A percentile compares a stretch with the other conserved stretches of the same genome.
phyloP scores from a whole-genome alignment of 1,140 invertebrate species.

The Ylistrum balloti region DNA sequence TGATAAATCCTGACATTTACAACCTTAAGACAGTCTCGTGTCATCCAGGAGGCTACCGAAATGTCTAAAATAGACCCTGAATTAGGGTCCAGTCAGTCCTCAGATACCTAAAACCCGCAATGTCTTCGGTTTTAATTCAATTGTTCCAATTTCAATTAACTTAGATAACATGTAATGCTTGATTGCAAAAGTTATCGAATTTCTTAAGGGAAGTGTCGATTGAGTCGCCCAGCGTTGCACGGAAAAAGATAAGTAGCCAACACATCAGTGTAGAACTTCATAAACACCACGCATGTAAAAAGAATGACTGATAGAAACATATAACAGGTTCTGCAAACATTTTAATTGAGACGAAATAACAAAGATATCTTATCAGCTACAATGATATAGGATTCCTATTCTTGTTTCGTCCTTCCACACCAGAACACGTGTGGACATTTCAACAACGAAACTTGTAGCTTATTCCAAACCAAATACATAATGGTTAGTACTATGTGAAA shows the following conservation, averaged over 20 bases:
- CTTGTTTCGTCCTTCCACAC: background rate
- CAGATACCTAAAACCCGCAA: background rate
- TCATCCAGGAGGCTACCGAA: background rate
- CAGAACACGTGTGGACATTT: background rate
- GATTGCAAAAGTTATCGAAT: constrained; percentile 39
- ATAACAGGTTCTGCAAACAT: background rate
- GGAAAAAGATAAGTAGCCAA: background rate
- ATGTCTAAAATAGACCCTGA: background rate
- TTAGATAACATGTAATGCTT: constrained; percentile 22
- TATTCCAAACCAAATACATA: too few species aligned
- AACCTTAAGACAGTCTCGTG: background rate
- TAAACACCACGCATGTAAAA: constrained; percentile 34
- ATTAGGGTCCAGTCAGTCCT: background rate
- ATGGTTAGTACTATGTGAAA: too few species aligned
- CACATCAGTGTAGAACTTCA: background rate
- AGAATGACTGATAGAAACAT: constrained; percentile 6
- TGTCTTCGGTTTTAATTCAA: constrained; percentile 27
- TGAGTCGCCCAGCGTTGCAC: background rate
- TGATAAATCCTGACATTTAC: constrained; percentile 39
- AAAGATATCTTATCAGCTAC: constrained; percentile 1
- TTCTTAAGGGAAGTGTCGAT: constrained; percentile 4
- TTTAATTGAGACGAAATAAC: constrained; percentile 19
- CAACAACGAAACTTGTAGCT: too few species aligned
- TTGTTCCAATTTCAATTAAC: constrained; percentile 38
- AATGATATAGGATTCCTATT: background rate